These are phyloP conservation scores for Oxyura jamaicensis DNA, from an alignment of 2,113 vertebrate species.

Conservation along the genomic window DNA sequence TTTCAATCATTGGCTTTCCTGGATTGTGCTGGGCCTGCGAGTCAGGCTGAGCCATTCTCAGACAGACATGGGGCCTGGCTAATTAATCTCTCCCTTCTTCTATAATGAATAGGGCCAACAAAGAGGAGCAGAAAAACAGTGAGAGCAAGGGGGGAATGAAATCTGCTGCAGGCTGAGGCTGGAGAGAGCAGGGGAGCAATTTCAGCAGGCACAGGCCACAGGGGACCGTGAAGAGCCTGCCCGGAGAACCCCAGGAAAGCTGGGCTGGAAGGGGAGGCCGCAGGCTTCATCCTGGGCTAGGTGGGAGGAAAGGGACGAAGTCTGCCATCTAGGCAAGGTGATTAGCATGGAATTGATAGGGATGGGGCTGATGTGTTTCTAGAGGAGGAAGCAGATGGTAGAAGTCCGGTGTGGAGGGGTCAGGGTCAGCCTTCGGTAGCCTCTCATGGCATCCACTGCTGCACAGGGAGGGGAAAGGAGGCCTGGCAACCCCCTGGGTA, in stretches of 20 bases:
- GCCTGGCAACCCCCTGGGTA: not conserved
- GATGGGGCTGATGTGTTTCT: not conserved
- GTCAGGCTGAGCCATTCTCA: not conserved
- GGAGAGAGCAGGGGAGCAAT: not conserved
- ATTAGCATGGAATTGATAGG: not conserved
- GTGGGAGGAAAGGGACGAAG: not conserved
- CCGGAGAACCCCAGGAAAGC: not conserved
- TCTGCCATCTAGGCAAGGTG: not conserved
- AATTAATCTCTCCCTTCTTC: not conserved
- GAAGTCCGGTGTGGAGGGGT: accelerated
- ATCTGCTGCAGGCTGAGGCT: not conserved
- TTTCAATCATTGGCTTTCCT: conserved; percentile 37
- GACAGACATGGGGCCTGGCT: not conserved
- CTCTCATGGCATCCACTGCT: not conserved
- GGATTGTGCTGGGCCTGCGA: not conserved
- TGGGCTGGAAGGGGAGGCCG: not conserved
- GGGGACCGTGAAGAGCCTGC: not conserved
- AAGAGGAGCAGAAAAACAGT: not conserved
- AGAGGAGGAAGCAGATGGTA: not conserved
- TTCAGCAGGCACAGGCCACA: too few species aligned
- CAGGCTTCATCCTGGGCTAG: not conserved
- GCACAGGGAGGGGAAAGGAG: not conserved
- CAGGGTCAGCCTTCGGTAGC: not conserved
- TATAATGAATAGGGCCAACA: not conserved
- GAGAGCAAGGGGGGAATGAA: not conserved